These are phyloP conservation scores for Drosophila sordidula DNA, from an alignment of 2,888 invertebrate species.

Conservation along the genomic window DNA sequence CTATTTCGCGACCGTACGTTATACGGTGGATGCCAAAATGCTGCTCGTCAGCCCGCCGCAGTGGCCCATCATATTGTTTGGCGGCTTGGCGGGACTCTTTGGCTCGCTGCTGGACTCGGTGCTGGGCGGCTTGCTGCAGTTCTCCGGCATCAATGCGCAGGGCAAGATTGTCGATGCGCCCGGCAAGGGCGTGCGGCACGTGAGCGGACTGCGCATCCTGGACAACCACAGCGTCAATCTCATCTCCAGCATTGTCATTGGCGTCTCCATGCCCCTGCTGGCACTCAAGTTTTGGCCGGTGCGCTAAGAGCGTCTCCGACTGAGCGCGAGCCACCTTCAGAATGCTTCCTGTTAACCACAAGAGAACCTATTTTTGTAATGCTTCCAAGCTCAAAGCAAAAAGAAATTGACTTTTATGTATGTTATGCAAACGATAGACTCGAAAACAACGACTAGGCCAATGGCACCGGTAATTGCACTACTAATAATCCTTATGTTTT, in stretches of 20 bases:
- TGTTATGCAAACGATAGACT: conserved; percentile 51
- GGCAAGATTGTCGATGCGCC: conserved; percentile 91
- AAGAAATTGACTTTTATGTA: conserved; percentile 46
- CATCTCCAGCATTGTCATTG: conserved; percentile 91
- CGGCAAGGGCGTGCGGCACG: conserved; percentile 89
- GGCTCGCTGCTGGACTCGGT: conserved; percentile 94
- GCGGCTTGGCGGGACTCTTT: conserved; percentile 90
- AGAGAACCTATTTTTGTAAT: conserved; percentile 36
- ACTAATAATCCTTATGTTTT: conserved; percentile 4
- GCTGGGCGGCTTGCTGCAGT: conserved; percentile 94
- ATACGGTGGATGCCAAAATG: conserved; percentile 87
- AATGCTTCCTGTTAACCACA: conserved; percentile 10
- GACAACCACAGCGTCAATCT: conserved; percentile 96
- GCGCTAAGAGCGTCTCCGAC: conserved; percentile 45
- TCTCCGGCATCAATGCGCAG: conserved; percentile 91
- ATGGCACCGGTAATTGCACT: conserved; percentile 3
- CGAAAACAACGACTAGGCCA: conserved; percentile 34
- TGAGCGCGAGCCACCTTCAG: background rate
- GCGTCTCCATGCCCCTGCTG: conserved; percentile 89
- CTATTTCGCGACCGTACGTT: conserved; percentile 89
- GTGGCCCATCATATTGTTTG: conserved; percentile 91
- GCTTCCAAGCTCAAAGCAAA: conserved; percentile 50
- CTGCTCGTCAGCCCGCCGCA: conserved; percentile 89
- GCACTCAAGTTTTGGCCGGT: conserved; percentile 87
- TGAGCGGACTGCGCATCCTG: conserved; percentile 90